These are phyloP conservation scores for Graphium colonna DNA, from an alignment of 2,888 invertebrate species.

Conservation along the genomic window DNA sequence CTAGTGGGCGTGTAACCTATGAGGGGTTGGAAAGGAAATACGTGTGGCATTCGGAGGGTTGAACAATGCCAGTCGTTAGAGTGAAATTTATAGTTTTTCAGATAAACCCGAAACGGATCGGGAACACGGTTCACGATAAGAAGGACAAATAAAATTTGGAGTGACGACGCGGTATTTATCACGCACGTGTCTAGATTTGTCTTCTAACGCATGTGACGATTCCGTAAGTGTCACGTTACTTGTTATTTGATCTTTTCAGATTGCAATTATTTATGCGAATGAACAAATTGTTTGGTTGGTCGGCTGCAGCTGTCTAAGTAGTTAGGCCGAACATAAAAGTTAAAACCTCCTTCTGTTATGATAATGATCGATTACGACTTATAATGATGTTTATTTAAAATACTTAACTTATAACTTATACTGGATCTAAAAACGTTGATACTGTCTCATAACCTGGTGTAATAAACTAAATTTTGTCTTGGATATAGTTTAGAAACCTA, in stretches of 20 bases:
- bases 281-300: background rate
- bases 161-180: constrained; percentile 5
- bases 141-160: constrained; percentile 7
- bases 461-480: no score
- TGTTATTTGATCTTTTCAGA: background rate
- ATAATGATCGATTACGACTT: no score
- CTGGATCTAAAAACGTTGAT: no score
- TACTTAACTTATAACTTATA: no score
- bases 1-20: constrained; percentile 55
- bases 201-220: background rate
- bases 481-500: no score
- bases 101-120: constrained; percentile 62
- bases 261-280: background rate
- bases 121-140: constrained; percentile 41
- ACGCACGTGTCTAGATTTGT: background rate
- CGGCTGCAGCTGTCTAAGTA: no score
- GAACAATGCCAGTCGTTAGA: constrained; percentile 55
- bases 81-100: constrained; percentile 69
- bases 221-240: background rate
- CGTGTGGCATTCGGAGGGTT: constrained; percentile 58
- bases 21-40: constrained; percentile 43
- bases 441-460: no score
- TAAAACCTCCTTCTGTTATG: no score
- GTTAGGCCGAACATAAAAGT: no score
- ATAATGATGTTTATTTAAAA: no score